These are phyloP conservation scores for Lobophora halterata DNA, from an alignment of 2,888 invertebrate species.

Conservation along the genomic window DNA sequence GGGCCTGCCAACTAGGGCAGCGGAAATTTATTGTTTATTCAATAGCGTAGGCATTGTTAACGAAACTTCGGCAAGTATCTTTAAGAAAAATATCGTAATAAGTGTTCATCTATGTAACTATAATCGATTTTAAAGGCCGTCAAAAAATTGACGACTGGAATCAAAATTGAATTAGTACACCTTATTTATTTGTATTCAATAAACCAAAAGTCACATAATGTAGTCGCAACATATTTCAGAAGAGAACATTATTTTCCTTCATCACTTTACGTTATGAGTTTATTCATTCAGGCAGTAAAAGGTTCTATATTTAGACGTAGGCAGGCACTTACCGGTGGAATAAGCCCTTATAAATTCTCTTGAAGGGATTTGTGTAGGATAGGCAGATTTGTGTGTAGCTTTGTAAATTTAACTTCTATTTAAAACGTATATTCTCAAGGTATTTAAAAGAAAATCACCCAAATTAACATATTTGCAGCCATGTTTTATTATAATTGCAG, in stretches of 20 bases:
- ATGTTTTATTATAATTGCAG: too few species aligned
- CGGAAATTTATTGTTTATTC: slow-evolving; percentile 20
- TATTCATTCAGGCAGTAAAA: slow-evolving; percentile 14
- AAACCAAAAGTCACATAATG: too few species aligned
- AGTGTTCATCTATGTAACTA: too few species aligned
- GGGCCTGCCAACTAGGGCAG: slow-evolving; percentile 21
- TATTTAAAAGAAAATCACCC: too few species aligned
- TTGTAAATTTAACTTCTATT: background rate
- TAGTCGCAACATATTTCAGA: too few species aligned
- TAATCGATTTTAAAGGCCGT: too few species aligned
- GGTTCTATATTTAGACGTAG: slow-evolving; percentile 3
- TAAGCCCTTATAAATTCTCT: slow-evolving; percentile 8
- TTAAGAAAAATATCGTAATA: too few species aligned
- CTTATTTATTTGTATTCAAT: too few species aligned
- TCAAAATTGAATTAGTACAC: too few species aligned
- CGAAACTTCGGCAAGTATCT: slow-evolving; percentile 2
- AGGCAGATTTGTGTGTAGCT: background rate
- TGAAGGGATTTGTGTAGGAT: slow-evolving; percentile 1
- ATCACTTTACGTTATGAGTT: slow-evolving; percentile 8
- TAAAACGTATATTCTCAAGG: too few species aligned
- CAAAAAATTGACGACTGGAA: too few species aligned
- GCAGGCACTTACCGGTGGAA: slow-evolving; percentile 2
- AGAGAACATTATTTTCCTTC: slow-evolving; percentile 6
- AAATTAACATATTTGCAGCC: too few species aligned
- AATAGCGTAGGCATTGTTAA: slow-evolving; percentile 8